Evolutionary conservation across 2,888 invertebrate genomes (phyloP).

Genomic region (Drosophila sordidapex): DNA sequence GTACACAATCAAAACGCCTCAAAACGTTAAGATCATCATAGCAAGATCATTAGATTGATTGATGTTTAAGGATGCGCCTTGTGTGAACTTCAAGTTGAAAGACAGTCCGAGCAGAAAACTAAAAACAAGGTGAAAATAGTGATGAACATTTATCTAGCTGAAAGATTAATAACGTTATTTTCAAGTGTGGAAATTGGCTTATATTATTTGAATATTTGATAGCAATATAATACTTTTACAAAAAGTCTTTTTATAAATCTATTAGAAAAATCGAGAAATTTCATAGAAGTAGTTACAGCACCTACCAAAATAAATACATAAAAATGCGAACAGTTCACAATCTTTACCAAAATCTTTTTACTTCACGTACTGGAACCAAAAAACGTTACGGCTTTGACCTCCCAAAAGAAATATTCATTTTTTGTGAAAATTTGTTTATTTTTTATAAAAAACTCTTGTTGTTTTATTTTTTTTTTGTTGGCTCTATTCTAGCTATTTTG

Average conservation of each 20-base stretch:
- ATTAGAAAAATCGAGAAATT: background rate
- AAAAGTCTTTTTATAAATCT: background rate
- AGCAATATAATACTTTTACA: background rate
- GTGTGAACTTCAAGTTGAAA: constrained; percentile 26
- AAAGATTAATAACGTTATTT: no score
- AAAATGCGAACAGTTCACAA: background rate
- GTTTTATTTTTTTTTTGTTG: background rate
- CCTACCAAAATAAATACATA: background rate
- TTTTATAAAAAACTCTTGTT: background rate
- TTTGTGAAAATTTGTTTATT: background rate
- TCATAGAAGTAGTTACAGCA: background rate
- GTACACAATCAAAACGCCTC: constrained; percentile 78
- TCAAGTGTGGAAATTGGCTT: fast-evolving
- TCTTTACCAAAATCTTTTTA: background rate
- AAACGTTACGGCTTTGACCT: no score
- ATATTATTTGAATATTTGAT: background rate
- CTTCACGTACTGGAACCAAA: background rate
- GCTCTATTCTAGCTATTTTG: background rate
- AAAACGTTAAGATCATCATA: constrained; percentile 43
- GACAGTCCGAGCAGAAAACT: background rate
- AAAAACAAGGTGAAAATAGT: background rate
- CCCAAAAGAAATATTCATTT: background rate
- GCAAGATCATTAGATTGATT: constrained; percentile 78
- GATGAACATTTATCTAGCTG: constrained; percentile 10
- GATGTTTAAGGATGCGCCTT: constrained; percentile 71